phyloP scores from a whole-genome alignment of 1,140 invertebrate genomes.

The Micrasema minimum region DNA sequence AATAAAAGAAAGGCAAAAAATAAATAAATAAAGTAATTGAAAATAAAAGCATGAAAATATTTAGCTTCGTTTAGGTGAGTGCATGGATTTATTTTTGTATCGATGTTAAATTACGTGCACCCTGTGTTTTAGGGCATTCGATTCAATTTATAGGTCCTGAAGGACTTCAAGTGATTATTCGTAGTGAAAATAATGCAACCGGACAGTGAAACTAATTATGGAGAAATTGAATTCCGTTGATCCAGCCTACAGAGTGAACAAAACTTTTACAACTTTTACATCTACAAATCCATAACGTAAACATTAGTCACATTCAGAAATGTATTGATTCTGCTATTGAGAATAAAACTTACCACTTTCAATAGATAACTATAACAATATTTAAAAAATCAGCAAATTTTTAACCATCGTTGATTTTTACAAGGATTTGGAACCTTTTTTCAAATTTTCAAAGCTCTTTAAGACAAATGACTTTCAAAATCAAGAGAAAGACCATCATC shows the following conservation, averaged over 20 bases:
- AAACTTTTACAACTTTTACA: neutral
- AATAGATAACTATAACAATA: neutral
- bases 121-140: constrained; percentile 7
- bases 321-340: neutral
- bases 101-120: neutral
- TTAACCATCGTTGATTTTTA: neutral
- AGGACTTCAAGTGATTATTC: constrained; percentile 22
- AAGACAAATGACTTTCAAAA: no score
- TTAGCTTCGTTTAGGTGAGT: no score
- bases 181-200: constrained; percentile 21
- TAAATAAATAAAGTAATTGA: no score
- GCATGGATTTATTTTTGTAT: no score
- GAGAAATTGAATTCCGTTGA: constrained; percentile 5
- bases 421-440: no score
- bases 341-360: neutral
- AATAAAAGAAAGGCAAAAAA: no score
- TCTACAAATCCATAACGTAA: neutral
- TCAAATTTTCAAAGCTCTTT: no score
- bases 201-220: constrained; percentile 25
- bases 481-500: no score
- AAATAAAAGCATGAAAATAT: no score
- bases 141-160: neutral
- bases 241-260: neutral
- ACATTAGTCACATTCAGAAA: neutral
- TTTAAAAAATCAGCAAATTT: neutral